Conservation (phyloP, 2,797 vertebrate species). For the Trichosurus vulpecula region DNA sequence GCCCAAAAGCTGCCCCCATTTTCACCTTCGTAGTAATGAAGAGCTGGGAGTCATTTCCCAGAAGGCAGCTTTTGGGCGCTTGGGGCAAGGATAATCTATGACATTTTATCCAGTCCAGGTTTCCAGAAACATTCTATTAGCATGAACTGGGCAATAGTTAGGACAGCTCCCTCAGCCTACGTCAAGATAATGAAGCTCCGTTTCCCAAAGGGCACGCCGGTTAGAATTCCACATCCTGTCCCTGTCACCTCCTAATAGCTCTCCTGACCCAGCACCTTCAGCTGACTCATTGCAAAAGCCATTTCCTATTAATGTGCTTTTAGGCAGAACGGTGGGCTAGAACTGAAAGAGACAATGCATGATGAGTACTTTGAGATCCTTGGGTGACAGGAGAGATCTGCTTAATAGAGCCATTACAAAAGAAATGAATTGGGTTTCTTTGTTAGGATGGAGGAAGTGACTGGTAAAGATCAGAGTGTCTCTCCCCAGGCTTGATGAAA, state of each 20-base stretch:
- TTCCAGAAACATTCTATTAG: constrained; percentile 49
- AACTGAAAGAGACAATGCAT: neutral
- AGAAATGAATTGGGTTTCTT: constrained; percentile 18
- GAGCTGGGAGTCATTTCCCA: constrained; percentile 49
- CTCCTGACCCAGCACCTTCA: neutral
- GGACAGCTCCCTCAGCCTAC: neutral
- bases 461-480: neutral
- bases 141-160: neutral
- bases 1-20: neutral
- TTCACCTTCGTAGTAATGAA: constrained; percentile 6
- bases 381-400: neutral
- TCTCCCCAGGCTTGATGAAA: neutral
- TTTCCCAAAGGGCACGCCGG: constrained; percentile 35
- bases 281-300: neutral
- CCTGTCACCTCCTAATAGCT: constrained; percentile 4
- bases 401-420: constrained; percentile 34
- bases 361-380: constrained; percentile 7
- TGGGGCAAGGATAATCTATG: constrained; percentile 22
- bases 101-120: constrained; percentile 40
- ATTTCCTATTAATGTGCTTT: neutral
- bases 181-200: constrained; percentile 45
- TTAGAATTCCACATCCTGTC: neutral
- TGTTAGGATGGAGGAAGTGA: neutral
- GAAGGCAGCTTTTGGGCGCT: constrained; percentile 43
- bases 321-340: neutral